Evolutionary conservation across 2,888 invertebrate genomes (phyloP).

Genomic region (Nomada fucata): DNA sequence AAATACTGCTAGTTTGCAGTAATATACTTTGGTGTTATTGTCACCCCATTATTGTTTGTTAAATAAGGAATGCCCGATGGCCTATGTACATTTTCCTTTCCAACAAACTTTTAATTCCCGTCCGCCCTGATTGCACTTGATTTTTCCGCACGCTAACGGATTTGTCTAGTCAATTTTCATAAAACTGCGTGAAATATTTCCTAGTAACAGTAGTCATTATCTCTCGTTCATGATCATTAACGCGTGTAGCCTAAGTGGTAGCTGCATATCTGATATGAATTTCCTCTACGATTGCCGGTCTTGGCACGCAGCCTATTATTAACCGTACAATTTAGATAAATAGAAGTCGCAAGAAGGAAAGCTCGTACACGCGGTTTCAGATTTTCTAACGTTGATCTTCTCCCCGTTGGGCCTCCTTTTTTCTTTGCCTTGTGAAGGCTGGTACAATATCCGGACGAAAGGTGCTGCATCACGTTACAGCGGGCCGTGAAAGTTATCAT

Average conservation of each 20-base stretch:
- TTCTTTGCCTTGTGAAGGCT: background rate
- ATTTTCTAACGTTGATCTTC: background rate
- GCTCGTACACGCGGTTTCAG: background rate
- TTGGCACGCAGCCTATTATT: background rate
- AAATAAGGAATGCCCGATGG: too few relatives aligned
- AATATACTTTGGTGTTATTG: too few relatives aligned
- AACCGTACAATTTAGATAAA: constrained; percentile 12
- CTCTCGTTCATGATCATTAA: constrained; percentile 17
- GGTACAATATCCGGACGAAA: background rate
- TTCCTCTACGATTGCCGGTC: constrained; percentile 3
- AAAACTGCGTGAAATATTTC: background rate
- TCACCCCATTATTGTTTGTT: too few relatives aligned
- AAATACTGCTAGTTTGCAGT: too few relatives aligned
- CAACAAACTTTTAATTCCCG: background rate
- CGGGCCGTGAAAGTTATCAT: constrained; percentile 10
- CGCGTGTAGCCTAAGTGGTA: background rate
- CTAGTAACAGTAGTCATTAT: background rate
- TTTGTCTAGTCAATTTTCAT: background rate
- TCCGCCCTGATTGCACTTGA: background rate
- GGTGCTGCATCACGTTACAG: constrained; percentile 18
- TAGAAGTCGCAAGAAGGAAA: background rate
- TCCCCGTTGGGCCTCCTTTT: background rate
- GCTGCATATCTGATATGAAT: background rate
- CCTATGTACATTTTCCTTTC: background rate
- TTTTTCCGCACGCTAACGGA: background rate